Percentiles rank a stretch among this genome's conserved stretches.
phyloP scores from a whole-genome alignment of 1,140 invertebrate species.

The Drosophila navojoa region DNA sequence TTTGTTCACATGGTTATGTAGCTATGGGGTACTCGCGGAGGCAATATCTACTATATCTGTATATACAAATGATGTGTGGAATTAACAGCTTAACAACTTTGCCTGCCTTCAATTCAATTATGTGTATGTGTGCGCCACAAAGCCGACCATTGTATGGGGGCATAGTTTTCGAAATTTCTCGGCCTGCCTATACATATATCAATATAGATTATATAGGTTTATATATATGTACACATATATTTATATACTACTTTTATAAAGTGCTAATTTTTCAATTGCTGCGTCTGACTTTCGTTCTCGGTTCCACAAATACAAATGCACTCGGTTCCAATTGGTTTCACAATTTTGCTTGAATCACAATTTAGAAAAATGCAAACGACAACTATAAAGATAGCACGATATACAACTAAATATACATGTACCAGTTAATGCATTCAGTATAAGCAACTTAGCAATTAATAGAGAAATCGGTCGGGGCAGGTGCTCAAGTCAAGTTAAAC shows the following conservation, averaged over 20 bases:
- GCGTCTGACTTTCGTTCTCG: constrained; percentile 66
- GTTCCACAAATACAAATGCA: constrained; percentile 44
- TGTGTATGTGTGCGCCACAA: constrained; percentile 46
- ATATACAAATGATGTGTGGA: constrained; percentile 16
- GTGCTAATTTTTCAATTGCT: constrained; percentile 72
- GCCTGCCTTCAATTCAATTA: constrained; percentile 79
- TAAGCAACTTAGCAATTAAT: constrained; percentile 15
- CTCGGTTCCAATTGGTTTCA: constrained; percentile 63
- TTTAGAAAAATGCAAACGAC: constrained; percentile 72
- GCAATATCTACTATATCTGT: constrained; percentile 14
- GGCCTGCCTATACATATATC: constrained; percentile 20
- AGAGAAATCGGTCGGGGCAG: constrained; percentile 6
- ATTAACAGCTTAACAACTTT: constrained; percentile 61
- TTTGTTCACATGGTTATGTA: constrained; percentile 29
- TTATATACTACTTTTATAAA: constrained; percentile 11
- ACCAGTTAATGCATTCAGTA: constrained; percentile 1
- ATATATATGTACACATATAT: constrained; percentile 9
- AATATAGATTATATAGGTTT: constrained; percentile 16
- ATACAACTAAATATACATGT: constrained; percentile 23
- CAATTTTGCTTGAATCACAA: constrained; percentile 54
- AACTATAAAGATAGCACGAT: constrained; percentile 39
- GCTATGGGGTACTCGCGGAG: background rate
- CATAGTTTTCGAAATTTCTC: constrained; percentile 66
- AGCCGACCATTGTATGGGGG: constrained; percentile 56
- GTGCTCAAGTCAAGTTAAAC: constrained; percentile 4